phyloP scores from a whole-genome alignment of 2,113 vertebrate species.

The Desmodus rotundus region DNA sequence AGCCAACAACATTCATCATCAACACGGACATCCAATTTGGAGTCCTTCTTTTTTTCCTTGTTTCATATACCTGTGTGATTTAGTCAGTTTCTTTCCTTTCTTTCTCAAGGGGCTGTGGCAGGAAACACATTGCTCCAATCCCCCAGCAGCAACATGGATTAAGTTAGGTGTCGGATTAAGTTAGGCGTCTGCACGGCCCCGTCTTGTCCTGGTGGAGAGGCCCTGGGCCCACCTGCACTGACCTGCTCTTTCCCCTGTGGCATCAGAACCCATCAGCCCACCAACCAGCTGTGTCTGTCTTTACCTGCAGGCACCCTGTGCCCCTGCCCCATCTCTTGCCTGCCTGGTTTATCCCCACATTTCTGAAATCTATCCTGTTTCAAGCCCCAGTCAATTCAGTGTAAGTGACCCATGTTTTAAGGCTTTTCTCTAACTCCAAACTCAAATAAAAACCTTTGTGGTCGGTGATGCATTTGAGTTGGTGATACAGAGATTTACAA shows the following conservation, averaged over 20 bases:
- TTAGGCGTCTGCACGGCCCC: not conserved
- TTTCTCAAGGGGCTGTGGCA: not conserved
- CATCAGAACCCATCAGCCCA: not conserved
- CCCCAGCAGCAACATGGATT: not conserved
- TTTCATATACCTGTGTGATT: not conserved
- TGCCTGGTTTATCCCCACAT: not conserved
- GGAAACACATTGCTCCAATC: not conserved
- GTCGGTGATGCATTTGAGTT: not conserved
- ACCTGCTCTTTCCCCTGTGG: not conserved
- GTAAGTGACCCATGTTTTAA: not conserved
- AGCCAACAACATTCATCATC: not conserved
- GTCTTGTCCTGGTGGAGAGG: not conserved
- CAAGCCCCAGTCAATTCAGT: not conserved
- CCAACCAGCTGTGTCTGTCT: not conserved
- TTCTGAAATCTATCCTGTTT: not conserved
- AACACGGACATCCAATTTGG: not conserved
- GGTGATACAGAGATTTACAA: not conserved
- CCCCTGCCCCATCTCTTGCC: not conserved
- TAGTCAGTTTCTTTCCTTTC: not conserved
- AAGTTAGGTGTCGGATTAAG: not conserved
- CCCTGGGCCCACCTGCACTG: not conserved
- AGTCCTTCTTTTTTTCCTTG: not conserved
- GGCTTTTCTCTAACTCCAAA: not conserved
- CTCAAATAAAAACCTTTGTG: not conserved
- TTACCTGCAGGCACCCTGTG: not conserved